Conservation (phyloP, 2,113 vertebrate genomes). For the Pavo muticus region DNA sequence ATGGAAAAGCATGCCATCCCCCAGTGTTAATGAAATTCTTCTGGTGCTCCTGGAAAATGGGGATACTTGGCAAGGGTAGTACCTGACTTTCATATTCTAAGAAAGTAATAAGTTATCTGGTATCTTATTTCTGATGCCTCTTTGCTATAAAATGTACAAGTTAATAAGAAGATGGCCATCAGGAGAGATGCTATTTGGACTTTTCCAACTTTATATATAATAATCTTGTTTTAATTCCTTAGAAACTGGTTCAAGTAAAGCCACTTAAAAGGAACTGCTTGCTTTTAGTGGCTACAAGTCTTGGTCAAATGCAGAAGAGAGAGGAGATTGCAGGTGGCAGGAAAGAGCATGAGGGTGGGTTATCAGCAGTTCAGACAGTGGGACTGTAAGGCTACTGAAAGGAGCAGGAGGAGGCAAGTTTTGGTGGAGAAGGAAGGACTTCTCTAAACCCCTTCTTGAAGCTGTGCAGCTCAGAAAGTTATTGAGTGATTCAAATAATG, state of each 20-base stretch:
- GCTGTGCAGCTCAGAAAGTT: neutral
- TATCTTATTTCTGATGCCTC: neutral
- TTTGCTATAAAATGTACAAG: neutral
- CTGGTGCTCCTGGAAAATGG: neutral
- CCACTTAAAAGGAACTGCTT: neutral
- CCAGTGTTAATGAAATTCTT: slow-evolving; percentile 12
- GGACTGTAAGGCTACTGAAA: neutral
- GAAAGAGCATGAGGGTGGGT: neutral
- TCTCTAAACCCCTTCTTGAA: neutral
- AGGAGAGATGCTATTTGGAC: neutral
- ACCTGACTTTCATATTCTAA: neutral
- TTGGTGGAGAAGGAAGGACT: neutral
- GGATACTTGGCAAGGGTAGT: neutral
- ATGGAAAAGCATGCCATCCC: neutral
- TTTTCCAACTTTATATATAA: neutral
- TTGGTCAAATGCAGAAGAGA: neutral
- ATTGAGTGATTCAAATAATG: neutral
- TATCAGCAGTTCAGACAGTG: neutral
- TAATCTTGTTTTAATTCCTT: neutral
- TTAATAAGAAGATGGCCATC: neutral
- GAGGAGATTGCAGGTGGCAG: neutral
- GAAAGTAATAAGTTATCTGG: neutral
- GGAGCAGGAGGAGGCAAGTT: neutral
- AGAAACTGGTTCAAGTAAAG: neutral
- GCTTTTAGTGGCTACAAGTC: neutral